Evolutionary conservation across 1,140 invertebrate species (phyloP), one percentile per base, ranked within the genome.

Genomic region (Sitophilus oryzae): DNA sequence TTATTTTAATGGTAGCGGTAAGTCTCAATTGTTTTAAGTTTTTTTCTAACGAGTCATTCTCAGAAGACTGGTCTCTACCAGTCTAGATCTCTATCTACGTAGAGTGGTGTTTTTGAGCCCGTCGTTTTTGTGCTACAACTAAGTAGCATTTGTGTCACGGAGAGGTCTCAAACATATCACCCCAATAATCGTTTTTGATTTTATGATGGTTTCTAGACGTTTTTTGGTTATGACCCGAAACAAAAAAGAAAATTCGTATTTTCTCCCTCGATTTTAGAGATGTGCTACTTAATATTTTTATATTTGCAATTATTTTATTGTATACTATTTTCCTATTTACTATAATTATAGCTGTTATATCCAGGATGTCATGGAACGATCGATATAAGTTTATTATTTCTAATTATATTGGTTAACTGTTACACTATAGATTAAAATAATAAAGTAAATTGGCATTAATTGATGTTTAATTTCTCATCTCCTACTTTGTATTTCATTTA

Each of bases 221-320:
- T n/a, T n/a, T 38, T 6, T 38, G 14, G 6, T 6, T n/a, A n/a
- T 37, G 35, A 16, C 14, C 36, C 36, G 18, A 16, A 38, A 38
- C 18, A 41, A 16, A 41, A 14, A n/a, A n/a, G n/a, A n/a, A n/a
- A n/a, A n/a, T n/a, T n/a, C n/a, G n/a, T n/a, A n/a, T n/a, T n/a
- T n/a, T n/a, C n/a, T n/a, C n/a, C n/a, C n/a, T n/a, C n/a, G n/a
- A n/a, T n/a, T n/a, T n/a, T n/a, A n/a, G n/a, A n/a, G 42, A 23
- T 21, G 30, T 52, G 42, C 51, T 52, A 52, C 51, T 52, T 52
- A 52, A 52, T 52, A 52, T n/a, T 52, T 45, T 52, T 52, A 52
- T 52, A 52, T 52, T 52, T 38, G 9, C 41, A 41, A 23, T 52
- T 30, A 30, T 52, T n/a, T n/a, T n/a, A n/a, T n/a, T n/a, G 22